Percentiles rank a stretch among this genome's conserved stretches.
Evolutionary conservation across 2,888 invertebrate genomes (phyloP).

Genomic region (Drosophila bunnanda): DNA sequence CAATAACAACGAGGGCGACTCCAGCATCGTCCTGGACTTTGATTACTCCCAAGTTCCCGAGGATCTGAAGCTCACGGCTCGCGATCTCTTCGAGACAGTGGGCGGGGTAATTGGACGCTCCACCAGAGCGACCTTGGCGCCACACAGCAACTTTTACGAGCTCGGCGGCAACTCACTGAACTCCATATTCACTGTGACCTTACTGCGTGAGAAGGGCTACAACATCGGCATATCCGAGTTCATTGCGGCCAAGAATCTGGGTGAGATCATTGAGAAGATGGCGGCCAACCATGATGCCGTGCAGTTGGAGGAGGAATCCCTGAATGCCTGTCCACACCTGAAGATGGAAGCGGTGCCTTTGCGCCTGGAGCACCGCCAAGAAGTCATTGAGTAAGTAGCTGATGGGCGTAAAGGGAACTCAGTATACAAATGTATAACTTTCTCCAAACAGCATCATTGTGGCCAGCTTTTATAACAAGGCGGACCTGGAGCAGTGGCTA

Average conservation of each 20-base stretch:
- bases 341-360: constrained; percentile 81
- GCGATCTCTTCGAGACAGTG: constrained; percentile 90
- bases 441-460: constrained; percentile 89
- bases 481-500: constrained; percentile 92
- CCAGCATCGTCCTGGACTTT: constrained; percentile 87
- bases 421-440: neutral
- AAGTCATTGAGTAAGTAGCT: constrained; percentile 89
- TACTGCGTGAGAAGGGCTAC: constrained; percentile 91
- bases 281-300: constrained; percentile 72
- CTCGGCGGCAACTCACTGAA: constrained; percentile 95
- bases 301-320: constrained; percentile 80
- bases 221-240: constrained; percentile 93
- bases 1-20: constrained; percentile 86
- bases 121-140: constrained; percentile 87
- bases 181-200: constrained; percentile 92
- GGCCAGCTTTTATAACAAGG: constrained; percentile 93
- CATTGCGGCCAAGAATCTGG: constrained; percentile 89
- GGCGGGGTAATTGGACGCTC: constrained; percentile 89
- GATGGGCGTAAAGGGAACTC: neutral
- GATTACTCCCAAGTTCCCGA: constrained; percentile 88
- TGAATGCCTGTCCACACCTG: constrained; percentile 79
- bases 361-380: constrained; percentile 87
- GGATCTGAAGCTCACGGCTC: constrained; percentile 87
- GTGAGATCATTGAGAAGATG: constrained; percentile 89
- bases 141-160: constrained; percentile 91